phyloP scores from a whole-genome alignment of 2,888 invertebrate species.

The Hartigia nigra region DNA sequence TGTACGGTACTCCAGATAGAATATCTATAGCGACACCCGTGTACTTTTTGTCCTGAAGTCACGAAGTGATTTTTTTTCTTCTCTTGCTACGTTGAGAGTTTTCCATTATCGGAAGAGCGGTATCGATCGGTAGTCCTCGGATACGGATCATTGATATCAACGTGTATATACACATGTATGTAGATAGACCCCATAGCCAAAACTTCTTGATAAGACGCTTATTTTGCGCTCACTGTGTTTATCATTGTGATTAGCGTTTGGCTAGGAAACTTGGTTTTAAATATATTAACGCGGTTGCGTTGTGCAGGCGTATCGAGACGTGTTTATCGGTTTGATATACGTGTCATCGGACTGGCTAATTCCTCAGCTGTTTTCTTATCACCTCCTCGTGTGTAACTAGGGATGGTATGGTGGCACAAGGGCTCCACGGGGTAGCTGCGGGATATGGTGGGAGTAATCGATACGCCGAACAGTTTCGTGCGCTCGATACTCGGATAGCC shows the following conservation, averaged over 20 bases:
- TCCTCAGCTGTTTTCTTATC: conserved; percentile 54
- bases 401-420: conserved; percentile 16
- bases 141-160: background rate
- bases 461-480: conserved; percentile 43
- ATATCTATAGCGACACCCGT: background rate
- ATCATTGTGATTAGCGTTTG: background rate
- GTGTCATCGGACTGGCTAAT: conserved; percentile 38
- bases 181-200: background rate
- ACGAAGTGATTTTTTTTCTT: background rate
- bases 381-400: conserved; percentile 24
- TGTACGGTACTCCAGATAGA: background rate
- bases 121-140: background rate
- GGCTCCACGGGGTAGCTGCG: conserved; percentile 14
- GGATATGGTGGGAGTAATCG: conserved; percentile 40
- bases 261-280: background rate
- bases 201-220: background rate
- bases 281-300: background rate
- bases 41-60: background rate
- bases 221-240: background rate
- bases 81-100: background rate
- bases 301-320: conserved; percentile 18
- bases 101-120: background rate
- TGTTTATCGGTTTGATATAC: background rate
- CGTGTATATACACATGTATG: background rate
- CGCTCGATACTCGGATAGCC: conserved; percentile 35